phyloP scores from a whole-genome alignment of 2,797 vertebrate species.

The Acropternis orthonyx region DNA sequence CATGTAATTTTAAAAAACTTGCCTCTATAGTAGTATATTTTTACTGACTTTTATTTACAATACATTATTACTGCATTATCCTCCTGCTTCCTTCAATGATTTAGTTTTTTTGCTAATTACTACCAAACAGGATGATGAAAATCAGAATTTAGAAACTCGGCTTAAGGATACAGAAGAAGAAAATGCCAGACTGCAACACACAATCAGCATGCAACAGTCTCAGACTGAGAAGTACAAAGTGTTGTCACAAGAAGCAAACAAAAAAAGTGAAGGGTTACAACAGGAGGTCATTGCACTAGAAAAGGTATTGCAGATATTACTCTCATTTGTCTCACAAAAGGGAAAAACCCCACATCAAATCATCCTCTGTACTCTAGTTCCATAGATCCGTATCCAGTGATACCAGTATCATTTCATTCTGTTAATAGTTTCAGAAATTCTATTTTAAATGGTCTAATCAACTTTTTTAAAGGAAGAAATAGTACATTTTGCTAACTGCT shows the following conservation, averaged over 20 bases:
- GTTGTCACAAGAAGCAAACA: conserved; percentile 83
- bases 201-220: conserved; percentile 79
- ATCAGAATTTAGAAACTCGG: conserved; percentile 76
- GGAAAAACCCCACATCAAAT: background rate
- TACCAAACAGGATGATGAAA: conserved; percentile 86
- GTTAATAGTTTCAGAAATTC: background rate
- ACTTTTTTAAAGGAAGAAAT: background rate
- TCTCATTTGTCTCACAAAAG: background rate
- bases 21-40: background rate
- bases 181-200: conserved; percentile 80
- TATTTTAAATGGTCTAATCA: background rate
- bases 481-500: background rate
- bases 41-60: background rate
- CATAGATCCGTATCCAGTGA: background rate
- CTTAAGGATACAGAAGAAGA: conserved; percentile 87
- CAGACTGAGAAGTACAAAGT: conserved; percentile 88
- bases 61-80: background rate
- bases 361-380: background rate
- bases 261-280: conserved; percentile 83
- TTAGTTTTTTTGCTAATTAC: background rate
- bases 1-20: background rate
- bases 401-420: background rate
- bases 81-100: background rate
- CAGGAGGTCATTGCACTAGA: conserved; percentile 81
- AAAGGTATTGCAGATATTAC: conserved; percentile 78